Percentiles rank a stretch among this genome's conserved stretches.
Evolutionary conservation across 2,797 vertebrate genomes (phyloP).

Genomic region (Choloepus didactylus): DNA sequence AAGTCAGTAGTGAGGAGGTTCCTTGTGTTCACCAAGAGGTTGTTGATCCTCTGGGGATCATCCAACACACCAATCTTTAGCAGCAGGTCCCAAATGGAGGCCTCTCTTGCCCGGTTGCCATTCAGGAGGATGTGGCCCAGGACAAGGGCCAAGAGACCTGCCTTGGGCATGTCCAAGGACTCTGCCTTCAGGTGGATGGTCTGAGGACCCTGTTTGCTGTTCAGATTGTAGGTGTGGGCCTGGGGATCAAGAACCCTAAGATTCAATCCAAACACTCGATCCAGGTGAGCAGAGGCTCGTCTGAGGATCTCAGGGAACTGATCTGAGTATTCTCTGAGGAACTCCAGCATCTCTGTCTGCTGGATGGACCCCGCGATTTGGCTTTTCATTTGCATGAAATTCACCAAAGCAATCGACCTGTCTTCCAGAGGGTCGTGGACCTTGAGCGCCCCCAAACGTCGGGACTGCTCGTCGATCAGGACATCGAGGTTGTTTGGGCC

Average conservation of each 20-base stretch:
- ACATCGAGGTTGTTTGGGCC: conserved; percentile 59
- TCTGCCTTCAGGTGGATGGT: conserved; percentile 14
- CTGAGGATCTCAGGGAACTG: conserved; percentile 78
- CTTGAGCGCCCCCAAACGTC: conserved; percentile 72
- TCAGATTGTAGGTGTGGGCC: conserved; percentile 66
- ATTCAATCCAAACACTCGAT: conserved; percentile 71
- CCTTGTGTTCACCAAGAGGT: conserved; percentile 64
- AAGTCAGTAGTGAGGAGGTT: conserved; percentile 72
- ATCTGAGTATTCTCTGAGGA: conserved; percentile 79
- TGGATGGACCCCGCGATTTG: conserved; percentile 69
- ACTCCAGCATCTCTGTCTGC: conserved; percentile 77
- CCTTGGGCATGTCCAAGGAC: conserved; percentile 69
- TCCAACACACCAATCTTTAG: conserved; percentile 68
- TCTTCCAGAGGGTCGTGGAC: conserved; percentile 74
- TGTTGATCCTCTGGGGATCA: conserved; percentile 67
- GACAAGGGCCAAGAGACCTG: conserved; percentile 69
- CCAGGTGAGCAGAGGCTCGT: conserved; percentile 72
- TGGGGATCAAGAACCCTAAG: conserved; percentile 76
- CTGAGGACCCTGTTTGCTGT: conserved; percentile 70
- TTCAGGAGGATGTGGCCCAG: conserved; percentile 76
- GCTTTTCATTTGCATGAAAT: conserved; percentile 78
- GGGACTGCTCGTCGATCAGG: conserved; percentile 73
- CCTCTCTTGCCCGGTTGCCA: conserved; percentile 72
- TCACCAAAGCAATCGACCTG: conserved; percentile 72
- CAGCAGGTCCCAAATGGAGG: conserved; percentile 73